phyloP scores from a whole-genome alignment of 2,888 invertebrate genomes.

The Melanostoma mellinum region DNA sequence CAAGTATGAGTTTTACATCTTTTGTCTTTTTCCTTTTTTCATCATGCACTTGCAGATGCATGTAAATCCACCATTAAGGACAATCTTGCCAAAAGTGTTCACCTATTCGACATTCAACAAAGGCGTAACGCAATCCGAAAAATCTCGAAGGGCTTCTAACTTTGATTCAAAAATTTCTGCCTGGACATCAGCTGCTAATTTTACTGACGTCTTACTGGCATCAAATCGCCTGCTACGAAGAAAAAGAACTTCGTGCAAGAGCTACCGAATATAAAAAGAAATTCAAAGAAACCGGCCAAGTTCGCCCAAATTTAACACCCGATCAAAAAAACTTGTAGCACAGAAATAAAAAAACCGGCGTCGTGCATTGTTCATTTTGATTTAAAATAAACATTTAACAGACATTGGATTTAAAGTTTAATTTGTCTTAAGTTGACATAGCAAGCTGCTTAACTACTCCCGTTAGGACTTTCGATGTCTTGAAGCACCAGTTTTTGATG shows the following conservation, averaged over 20 bases:
- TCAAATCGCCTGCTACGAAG: neutral
- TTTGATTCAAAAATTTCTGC: slow-evolving; percentile 33
- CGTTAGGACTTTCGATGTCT: slow-evolving; percentile 92
- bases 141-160: neutral
- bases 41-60: too few species aligned
- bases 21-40: too few species aligned
- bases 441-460: slow-evolving; percentile 91
- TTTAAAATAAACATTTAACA: slow-evolving; percentile 7
- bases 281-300: slow-evolving; percentile 12
- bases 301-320: slow-evolving; percentile 44
- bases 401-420: slow-evolving; percentile 32
- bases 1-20: too few species aligned
- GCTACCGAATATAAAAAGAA: neutral
- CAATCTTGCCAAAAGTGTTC: slow-evolving; percentile 49
- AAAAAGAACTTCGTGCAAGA: neutral
- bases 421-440: slow-evolving; percentile 90
- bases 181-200: slow-evolving; percentile 48
- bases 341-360: slow-evolving; percentile 6
- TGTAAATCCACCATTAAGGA: too few species aligned
- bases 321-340: slow-evolving; percentile 27
- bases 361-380: neutral
- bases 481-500: slow-evolving; percentile 96
- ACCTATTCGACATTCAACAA: slow-evolving; percentile 34
- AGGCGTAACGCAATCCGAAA: neutral
- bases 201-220: slow-evolving; percentile 37